These are phyloP conservation scores for Otis tarda DNA, from an alignment of 2,113 vertebrate genomes.

Conservation along the genomic window DNA sequence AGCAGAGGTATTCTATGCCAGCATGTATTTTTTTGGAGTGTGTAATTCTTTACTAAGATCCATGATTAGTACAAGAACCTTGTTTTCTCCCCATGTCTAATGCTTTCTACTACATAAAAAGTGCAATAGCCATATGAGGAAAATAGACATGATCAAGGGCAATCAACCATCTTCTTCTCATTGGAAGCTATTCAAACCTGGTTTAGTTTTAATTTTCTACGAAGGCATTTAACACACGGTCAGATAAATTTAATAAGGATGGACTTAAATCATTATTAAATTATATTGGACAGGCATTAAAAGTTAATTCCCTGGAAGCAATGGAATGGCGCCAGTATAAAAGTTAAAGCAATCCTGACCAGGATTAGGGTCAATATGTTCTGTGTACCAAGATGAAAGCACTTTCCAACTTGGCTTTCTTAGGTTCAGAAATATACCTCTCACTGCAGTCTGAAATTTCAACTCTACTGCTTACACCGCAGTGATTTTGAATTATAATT, in stretches of 20 bases:
- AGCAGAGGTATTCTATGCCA: not conserved
- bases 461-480: slow-evolving; percentile 39
- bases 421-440: slow-evolving; percentile 54
- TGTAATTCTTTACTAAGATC: not conserved
- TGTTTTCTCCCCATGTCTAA: not conserved
- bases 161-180: not conserved
- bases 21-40: not conserved
- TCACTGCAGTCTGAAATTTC: slow-evolving; percentile 62
- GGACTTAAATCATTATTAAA: not conserved
- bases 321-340: not conserved
- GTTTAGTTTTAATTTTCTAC: slow-evolving; percentile 2
- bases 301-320: slow-evolving; percentile 18
- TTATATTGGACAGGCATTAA: not conserved
- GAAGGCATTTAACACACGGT: not conserved
- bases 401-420: slow-evolving; percentile 68
- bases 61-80: not conserved
- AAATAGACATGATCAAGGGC: not conserved
- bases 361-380: not conserved
- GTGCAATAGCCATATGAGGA: not conserved
- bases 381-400: slow-evolving; percentile 4
- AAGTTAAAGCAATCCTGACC: not conserved
- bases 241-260: slow-evolving; percentile 1
- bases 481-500: slow-evolving; percentile 65
- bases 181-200: not conserved
- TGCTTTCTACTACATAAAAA: not conserved